phyloP scores from a whole-genome alignment of 2,113 vertebrate species.

The Octodon degus region DNA sequence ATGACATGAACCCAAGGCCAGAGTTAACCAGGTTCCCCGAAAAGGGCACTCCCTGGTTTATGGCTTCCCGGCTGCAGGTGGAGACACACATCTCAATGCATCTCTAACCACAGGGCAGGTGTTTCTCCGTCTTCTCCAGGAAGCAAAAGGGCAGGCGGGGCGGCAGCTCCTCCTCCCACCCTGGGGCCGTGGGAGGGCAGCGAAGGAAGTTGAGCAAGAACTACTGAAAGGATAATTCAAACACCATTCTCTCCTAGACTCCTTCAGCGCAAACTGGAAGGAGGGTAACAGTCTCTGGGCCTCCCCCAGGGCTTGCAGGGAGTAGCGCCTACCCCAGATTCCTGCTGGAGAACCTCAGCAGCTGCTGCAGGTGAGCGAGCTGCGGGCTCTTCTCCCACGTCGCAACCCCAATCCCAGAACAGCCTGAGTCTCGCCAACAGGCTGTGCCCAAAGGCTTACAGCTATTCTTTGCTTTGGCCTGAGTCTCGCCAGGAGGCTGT shows the following conservation, averaged over 20 bases:
- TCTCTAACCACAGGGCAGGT: background rate
- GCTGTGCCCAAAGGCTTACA: background rate
- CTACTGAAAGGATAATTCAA: fast-evolving
- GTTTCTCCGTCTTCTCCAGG: background rate
- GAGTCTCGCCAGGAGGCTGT: background rate
- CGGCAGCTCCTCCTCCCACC: background rate
- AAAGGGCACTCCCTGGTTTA: background rate
- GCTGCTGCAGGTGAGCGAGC: background rate
- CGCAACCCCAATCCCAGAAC: background rate
- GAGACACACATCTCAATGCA: background rate
- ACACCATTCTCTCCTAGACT: background rate
- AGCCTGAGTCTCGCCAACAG: background rate
- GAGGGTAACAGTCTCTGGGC: background rate
- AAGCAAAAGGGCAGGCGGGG: background rate
- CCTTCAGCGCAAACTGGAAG: background rate
- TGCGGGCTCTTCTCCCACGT: background rate
- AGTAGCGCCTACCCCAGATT: background rate
- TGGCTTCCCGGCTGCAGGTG: background rate
- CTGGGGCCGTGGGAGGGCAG: no score
- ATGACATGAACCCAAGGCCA: background rate
- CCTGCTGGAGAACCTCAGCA: background rate
- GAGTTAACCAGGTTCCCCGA: background rate
- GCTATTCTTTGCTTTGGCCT: background rate
- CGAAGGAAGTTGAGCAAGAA: background rate
- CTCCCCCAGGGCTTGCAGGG: background rate